phyloP scores from a whole-genome alignment of 1,140 invertebrate species.

The Leptinotarsa lineolata region DNA sequence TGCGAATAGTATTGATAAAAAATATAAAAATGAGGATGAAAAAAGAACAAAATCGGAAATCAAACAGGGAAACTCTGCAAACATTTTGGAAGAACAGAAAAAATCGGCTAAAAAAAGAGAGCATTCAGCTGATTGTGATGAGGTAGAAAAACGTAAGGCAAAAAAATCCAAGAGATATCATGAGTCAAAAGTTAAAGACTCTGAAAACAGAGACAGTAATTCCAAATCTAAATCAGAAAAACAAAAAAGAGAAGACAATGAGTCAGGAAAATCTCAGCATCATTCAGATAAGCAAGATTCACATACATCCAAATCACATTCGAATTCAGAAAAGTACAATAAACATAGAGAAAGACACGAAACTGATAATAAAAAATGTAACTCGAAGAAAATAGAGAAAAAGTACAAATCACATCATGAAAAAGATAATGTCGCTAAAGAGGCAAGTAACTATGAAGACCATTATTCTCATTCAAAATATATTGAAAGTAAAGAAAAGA shows the following conservation, averaged over 20 bases:
- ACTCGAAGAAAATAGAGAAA: conserved; percentile 12
- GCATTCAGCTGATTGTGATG: conserved; percentile 21
- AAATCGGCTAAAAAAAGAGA: conserved; percentile 7
- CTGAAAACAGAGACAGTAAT: not conserved
- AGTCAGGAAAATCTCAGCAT: conserved; percentile 13
- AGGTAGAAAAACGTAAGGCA: conserved; percentile 32
- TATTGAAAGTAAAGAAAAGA: conserved; percentile 24
- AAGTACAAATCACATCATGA: conserved; percentile 18
- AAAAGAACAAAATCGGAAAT: no score
- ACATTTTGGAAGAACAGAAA: not conserved
- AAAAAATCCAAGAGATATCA: conserved; percentile 26
- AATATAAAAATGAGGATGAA: no score
- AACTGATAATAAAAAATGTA: conserved; percentile 1
- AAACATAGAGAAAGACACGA: conserved; percentile 19
- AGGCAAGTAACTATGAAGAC: conserved; percentile 16
- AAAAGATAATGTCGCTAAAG: conserved; percentile 9
- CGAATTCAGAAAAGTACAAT: conserved; percentile 9
- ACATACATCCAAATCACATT: not conserved
- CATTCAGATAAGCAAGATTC: not conserved
- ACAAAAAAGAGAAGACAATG: conserved; percentile 25
- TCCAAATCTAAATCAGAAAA: conserved; percentile 10
- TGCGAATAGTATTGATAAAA: not conserved
- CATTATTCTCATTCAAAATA: conserved; percentile 16
- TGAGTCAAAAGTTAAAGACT: conserved; percentile 9
- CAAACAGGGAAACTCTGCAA: no score